These are phyloP conservation scores for Capromys pilorides DNA, from an alignment of 2,797 vertebrate genomes.

Conservation along the genomic window DNA sequence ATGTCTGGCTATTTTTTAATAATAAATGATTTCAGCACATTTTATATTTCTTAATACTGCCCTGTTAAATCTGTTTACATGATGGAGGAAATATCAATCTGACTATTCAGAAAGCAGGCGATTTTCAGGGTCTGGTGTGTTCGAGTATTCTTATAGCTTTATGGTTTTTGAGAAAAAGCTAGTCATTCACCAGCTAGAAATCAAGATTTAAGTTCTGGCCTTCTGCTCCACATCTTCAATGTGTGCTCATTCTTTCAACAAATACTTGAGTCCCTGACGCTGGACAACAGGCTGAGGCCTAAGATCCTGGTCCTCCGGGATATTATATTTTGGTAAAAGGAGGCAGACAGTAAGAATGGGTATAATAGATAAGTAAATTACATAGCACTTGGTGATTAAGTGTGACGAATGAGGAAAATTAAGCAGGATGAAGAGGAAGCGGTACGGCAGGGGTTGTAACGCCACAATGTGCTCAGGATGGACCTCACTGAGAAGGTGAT, in stretches of 20 bases:
- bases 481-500: not conserved
- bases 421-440: not conserved
- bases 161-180: not conserved
- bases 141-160: conserved; percentile 9
- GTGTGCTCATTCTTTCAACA: not conserved
- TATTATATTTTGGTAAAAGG: not conserved
- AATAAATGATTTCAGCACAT: conserved; percentile 76
- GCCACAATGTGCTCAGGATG: not conserved
- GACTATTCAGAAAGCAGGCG: conserved; percentile 69
- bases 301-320: not conserved
- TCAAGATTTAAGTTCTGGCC: conserved; percentile 31
- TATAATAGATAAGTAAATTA: not conserved
- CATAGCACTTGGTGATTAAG: not conserved
- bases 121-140: conserved; percentile 59
- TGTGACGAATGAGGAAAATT: not conserved
- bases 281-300: not conserved
- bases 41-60: conserved; percentile 71
- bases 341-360: not conserved
- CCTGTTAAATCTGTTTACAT: conserved; percentile 76
- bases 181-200: conserved; percentile 28
- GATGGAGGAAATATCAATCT: conserved; percentile 68
- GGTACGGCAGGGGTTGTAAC: not conserved
- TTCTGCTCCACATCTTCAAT: conserved; percentile 10
- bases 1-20: conserved; percentile 74
- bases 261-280: not conserved